Base-by-base conservation (phyloP, 2,113 vertebrate genomes). In the Prunella fulvescens region DNA sequence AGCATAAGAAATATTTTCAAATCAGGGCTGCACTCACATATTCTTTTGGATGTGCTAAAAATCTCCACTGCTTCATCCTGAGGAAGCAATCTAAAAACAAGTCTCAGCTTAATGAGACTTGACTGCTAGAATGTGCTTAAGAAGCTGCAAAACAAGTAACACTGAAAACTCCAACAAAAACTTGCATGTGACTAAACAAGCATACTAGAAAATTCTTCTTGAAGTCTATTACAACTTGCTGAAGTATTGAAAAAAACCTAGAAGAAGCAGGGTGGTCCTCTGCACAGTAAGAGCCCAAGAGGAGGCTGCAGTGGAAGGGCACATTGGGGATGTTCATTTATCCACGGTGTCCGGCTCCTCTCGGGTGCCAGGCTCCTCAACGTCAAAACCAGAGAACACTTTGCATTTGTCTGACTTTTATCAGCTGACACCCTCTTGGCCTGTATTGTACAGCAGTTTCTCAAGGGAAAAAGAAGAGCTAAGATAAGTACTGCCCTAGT, bases 371-470 rank as follows among this genome's bases (percentile, higher is more conserved):
- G 50, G 51, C 69, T 96, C 39, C 77, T 73, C 24, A 3, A 81
- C 23, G 19, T 39, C 67, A 84, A 67, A 89, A 53, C 42, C 72
- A 81, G 44, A 64, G 25, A 67, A 88, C 86, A 74, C 69, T 88
- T 86, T 33, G 35, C 72, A 67, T 74, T 42, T 58, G 64, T 62
- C 94, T 95, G 91, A 61, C 77, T 94, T 84, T 93, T 92, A 86
- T 97, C 96, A 95, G 72, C 61, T 66, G 60, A 84, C 94, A 96
- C 91, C 51, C 48, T 81, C 86, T 83, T 71, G 65, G 86, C 72
- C 44, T 71, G 26, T 50, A 82, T 12, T 56, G 44, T 28, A 66
- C 72, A 74, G 25, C 73, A 66, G 65, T 81, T 95, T 96, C 94
- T 91, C 91, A 91, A 81, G 83, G 83, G 73, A 96, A 93, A 96